Evolutionary conservation across 2,797 vertebrate species (phyloP).

Genomic region (Phrynocephalus vlangalii): DNA sequence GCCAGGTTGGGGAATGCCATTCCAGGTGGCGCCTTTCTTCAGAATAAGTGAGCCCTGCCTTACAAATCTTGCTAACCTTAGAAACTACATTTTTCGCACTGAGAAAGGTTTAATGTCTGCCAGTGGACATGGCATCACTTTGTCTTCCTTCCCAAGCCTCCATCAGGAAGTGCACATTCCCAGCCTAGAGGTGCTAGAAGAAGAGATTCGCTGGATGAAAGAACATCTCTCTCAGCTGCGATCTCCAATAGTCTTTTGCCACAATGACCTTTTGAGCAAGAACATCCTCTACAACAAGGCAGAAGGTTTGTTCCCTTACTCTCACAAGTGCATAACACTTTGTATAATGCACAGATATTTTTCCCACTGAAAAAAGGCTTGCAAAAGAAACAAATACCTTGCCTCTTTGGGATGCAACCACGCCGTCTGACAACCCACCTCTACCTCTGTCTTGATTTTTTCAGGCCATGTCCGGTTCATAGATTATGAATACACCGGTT

Average conservation of each 20-base stretch:
- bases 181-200: constrained; percentile 86
- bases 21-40: background rate
- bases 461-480: constrained; percentile 91
- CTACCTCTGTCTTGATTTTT: background rate
- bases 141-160: constrained; percentile 78
- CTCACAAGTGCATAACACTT: background rate
- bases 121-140: constrained; percentile 34
- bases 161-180: constrained; percentile 84
- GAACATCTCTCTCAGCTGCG: constrained; percentile 89
- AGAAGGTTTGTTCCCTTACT: constrained; percentile 79
- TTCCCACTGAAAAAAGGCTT: background rate
- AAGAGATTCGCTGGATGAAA: constrained; percentile 93
- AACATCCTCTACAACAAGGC: constrained; percentile 93
- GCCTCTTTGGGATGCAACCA: background rate
- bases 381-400: background rate
- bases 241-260: constrained; percentile 95
- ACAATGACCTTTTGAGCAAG: constrained; percentile 98
- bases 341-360: background rate
- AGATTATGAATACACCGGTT: constrained; percentile 96
- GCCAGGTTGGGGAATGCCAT: background rate
- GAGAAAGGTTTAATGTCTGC: rapidly evolving
- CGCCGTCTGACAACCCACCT: background rate
- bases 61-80: background rate
- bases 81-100: background rate
- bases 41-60: background rate